Conservation (phyloP, 2,888 invertebrate genomes). For the Cryptus viduatorius region DNA sequence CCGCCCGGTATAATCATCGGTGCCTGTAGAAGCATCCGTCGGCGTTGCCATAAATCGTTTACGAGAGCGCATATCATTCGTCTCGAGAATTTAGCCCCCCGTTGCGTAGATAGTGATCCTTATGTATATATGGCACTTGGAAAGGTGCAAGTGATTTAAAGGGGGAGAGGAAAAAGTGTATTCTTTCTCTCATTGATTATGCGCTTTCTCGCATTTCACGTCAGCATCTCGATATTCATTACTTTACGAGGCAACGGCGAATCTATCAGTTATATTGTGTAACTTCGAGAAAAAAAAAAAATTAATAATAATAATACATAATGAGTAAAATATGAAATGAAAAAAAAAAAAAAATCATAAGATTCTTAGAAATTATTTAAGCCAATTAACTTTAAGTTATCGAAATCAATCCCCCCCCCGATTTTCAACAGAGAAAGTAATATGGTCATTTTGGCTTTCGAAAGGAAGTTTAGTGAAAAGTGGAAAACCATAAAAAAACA, state of each 20-base stretch:
- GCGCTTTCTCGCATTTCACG: background rate
- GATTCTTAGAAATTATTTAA: too few relatives aligned
- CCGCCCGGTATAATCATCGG: background rate
- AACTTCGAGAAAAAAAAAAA: conserved; percentile 2
- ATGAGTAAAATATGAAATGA: too few relatives aligned
- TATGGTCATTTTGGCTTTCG: too few relatives aligned
- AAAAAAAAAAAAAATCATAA: too few relatives aligned
- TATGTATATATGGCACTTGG: background rate
- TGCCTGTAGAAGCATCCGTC: background rate
- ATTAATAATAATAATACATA: too few relatives aligned
- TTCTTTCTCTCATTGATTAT: conserved; percentile 6
- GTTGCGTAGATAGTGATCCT: background rate
- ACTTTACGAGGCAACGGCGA: background rate
- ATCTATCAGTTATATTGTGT: background rate
- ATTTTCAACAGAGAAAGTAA: too few relatives aligned
- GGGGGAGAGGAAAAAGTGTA: conserved; percentile 19
- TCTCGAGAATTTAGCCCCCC: background rate
- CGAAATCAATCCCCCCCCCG: too few relatives aligned
- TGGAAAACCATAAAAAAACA: too few relatives aligned
- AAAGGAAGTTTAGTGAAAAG: too few relatives aligned
- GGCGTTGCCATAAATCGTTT: conserved; percentile 10
- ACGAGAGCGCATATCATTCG: conserved; percentile 4
- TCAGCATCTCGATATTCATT: conserved; percentile 13
- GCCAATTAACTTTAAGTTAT: too few relatives aligned
- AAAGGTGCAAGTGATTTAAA: conserved; percentile 18